Percentiles rank a stretch among this genome's conserved stretches.
phyloP scores from a whole-genome alignment of 2,888 invertebrate species.

The Sylvicola cinctus region DNA sequence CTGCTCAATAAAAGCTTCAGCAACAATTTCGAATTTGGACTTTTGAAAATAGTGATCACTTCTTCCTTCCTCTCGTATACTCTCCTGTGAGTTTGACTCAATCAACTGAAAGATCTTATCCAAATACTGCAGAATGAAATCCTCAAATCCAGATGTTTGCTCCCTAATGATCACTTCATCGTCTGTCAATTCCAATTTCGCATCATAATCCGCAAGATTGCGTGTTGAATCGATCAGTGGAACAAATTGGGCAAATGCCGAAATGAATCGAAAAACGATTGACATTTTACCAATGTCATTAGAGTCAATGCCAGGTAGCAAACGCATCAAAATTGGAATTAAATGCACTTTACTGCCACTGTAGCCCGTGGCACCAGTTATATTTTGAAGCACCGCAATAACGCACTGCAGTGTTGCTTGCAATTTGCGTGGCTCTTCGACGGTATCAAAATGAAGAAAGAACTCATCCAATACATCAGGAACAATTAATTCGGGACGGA shows the following conservation, averaged over 20 bases:
- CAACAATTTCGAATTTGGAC: constrained; percentile 46
- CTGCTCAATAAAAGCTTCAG: constrained; percentile 47
- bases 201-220: too few relatives aligned
- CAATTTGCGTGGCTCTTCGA: constrained; percentile 74
- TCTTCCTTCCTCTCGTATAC: constrained; percentile 34
- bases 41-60: constrained; percentile 32
- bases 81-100: constrained; percentile 47
- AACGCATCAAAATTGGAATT: constrained; percentile 55
- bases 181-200: constrained; percentile 34
- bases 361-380: constrained; percentile 26
- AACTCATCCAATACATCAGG: constrained; percentile 66
- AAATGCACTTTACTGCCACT: constrained; percentile 64
- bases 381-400: constrained; percentile 31
- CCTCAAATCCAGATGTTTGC: constrained; percentile 70
- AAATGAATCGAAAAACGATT: constrained; percentile 58
- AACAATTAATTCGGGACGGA: constrained; percentile 64
- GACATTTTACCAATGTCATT: constrained; percentile 64
- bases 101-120: constrained; percentile 54
- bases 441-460: constrained; percentile 57
- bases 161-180: constrained; percentile 56
- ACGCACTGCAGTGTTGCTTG: constrained; percentile 52
- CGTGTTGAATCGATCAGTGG: constrained; percentile 69
- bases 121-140: constrained; percentile 69
- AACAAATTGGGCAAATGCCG: constrained; percentile 54
- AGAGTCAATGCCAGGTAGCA: constrained; percentile 75